Base-by-base conservation (phyloP, 2,797 vertebrate genomes). In the Gymnopithys bicolor region DNA sequence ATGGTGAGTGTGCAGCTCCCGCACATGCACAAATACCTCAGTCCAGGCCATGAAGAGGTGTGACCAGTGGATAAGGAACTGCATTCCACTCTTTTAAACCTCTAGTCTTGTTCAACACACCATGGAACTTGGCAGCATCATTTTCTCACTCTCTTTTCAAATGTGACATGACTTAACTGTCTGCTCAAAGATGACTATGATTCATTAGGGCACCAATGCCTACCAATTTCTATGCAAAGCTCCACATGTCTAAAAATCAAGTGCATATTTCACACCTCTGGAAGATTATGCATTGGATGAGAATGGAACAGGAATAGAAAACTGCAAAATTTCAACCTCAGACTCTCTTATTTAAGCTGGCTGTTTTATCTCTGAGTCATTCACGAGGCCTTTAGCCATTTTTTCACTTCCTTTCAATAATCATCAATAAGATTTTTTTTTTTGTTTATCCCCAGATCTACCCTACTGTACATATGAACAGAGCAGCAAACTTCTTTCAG, bases 241-340 rank as follows among this genome's bases (percentile, higher is more conserved):
- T 77, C 23, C 76, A 19, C 32, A 33, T 45, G 30, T 59, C 33
- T 70, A 23, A 55, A 55, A 80, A 84, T 33, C 28, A 46, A 56
- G 28, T 24, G 37, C 0, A 0, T 30, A 59, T 83, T 86, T 95
- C 2, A 1, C 62, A 87, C 41, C 48, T 90, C 64, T 84, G 56
- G 32, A 91, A 68, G 32, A 55, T 25, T 23, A 46, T 35, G 25
- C 28, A 43, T 60, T 49, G n/a, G 33, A 86, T 39, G 19, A 88
- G 45, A 91, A 64, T 0, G 1, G 37, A 93, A 43, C 11, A 80
- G 32, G 56, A 90, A 51, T 11, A 83, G 45, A 74, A 89, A 76
- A 76, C 9, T 62, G 84, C 45, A 67, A 93, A 88, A 37, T 7
- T 75, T 46, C 30, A 39, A 7, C 10, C 85, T 89, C 74, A 91